Evolutionary conservation across 2,797 vertebrate species (phyloP).

Genomic region (Enteromius radiatus): DNA sequence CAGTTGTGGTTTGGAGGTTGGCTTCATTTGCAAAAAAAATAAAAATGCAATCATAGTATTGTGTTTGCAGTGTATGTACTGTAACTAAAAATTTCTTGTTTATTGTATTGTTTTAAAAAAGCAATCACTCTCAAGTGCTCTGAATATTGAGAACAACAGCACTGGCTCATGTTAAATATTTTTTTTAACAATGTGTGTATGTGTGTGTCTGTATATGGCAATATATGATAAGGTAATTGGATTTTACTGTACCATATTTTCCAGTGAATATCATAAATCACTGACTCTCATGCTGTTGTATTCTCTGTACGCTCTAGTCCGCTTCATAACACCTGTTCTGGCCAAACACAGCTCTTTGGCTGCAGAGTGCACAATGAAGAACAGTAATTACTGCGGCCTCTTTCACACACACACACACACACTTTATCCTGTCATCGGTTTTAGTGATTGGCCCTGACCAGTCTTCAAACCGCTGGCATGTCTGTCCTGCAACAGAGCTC

Average conservation of each 20-base stretch:
- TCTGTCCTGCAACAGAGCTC: conserved; percentile 25
- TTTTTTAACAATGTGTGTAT: not conserved
- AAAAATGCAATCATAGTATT: not conserved
- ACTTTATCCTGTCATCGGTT: conserved; percentile 46
- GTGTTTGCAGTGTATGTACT: not conserved
- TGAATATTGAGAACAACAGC: not conserved
- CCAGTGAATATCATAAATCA: conserved; percentile 11
- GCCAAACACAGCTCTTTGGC: conserved; percentile 28
- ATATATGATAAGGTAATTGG: not conserved
- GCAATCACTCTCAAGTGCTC: not conserved
- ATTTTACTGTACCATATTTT: not conserved
- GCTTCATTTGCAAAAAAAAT: not conserved
- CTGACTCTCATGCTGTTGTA: not conserved
- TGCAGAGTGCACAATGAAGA: conserved; percentile 29
- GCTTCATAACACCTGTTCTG: conserved; percentile 38
- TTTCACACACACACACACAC: conserved; percentile 25
- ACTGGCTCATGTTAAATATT: not conserved
- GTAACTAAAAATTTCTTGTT: too few relatives aligned
- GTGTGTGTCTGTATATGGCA: not conserved
- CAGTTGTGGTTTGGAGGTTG: not conserved
- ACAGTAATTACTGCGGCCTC: conserved; percentile 39
- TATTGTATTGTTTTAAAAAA: not conserved
- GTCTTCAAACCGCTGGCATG: conserved; percentile 40
- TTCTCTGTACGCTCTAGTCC: not conserved
- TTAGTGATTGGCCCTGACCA: conserved; percentile 52